phyloP scores from a whole-genome alignment of 2,113 vertebrate genomes.

The Zeus faber region DNA sequence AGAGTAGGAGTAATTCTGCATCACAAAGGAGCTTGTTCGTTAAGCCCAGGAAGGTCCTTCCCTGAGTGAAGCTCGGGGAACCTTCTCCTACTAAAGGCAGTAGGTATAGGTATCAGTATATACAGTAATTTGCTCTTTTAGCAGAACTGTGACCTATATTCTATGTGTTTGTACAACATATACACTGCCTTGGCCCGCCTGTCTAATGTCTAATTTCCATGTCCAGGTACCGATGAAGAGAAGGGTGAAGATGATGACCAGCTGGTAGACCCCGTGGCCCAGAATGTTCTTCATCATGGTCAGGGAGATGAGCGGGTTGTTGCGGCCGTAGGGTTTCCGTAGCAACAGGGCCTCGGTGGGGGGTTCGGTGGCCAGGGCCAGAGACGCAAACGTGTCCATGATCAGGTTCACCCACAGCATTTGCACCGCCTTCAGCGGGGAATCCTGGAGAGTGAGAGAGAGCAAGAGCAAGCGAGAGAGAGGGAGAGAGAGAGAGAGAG shows the following conservation, averaged over 20 bases:
- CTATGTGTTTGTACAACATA: not conserved
- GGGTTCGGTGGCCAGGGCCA: conserved; percentile 88
- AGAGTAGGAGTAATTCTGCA: too few species aligned
- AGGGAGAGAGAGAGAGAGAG: not conserved
- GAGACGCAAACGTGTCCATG: conserved; percentile 91
- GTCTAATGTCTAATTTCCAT: too few species aligned
- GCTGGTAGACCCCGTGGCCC: conserved; percentile 88
- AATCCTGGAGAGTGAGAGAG: conserved; percentile 73
- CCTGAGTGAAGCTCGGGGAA: too few species aligned
- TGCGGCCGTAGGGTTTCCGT: conserved; percentile 86
- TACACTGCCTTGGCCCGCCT: too few species aligned
- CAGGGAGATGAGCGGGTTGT: conserved; percentile 90
- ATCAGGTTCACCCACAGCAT: conserved; percentile 95
- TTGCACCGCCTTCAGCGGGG: conserved; percentile 90
- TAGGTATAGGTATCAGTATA: not conserved
- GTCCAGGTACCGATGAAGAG: conserved; percentile 86
- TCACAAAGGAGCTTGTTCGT: too few species aligned
- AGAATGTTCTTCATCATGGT: conserved; percentile 96
- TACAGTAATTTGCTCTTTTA: not conserved
- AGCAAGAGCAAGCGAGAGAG: too few species aligned
- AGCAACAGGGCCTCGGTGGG: conserved; percentile 86
- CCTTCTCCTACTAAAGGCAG: not conserved
- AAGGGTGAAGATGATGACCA: conserved; percentile 87
- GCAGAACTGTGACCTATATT: too few species aligned
- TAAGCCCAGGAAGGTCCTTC: too few species aligned